Evolutionary conservation across 2,797 vertebrate genomes (phyloP), one percentile per base, ranked within the genome.

Genomic region (Characodon lateralis): DNA sequence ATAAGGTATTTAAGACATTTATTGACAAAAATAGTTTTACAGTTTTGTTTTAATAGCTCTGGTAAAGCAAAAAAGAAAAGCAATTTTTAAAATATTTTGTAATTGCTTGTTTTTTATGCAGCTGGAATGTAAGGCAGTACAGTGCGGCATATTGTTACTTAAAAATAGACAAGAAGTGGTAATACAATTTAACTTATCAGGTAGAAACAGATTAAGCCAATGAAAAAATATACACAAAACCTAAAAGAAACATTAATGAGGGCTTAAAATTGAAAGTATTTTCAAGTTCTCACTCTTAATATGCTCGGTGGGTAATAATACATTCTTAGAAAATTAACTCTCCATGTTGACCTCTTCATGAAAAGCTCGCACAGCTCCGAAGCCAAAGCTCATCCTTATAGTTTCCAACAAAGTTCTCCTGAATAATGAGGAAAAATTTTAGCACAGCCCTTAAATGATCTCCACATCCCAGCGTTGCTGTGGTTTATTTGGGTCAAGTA

Each of bases 391-490:
- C 16, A 5, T 78, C 68, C 59, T 66, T 18, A 78, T 72, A 14
- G 22, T 53, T 35, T 74, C 63, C 1, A 5, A 51, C 13, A 63
- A 0, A 13, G 84, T 28, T 59, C 56, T 10, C 41, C 56, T 51
- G 24, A 13, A 26, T 39, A 14, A 39, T 26, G 35, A n/a, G 20
- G 22, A 55, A 69, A 31, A 26, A 8, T 20, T 41, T 59, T 74
- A 48, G 68, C 83, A 24, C 51, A 61, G 79, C 84, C n/a, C 43
- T 35, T 94, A 99, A 5, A 98, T 87, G 48, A 98, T 90, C 82
- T 97, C 94, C 22, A 98, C 92, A 41, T 96, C 91, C 98, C 98
- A 99, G 74, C 87, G 91, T 84, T 99, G 98, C 0, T 95, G 95
- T 26, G 76, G 72, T 91, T 95, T 98, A 2, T 93, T 93, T 74